A percentile compares a stretch with the other conserved stretches of the same genome.
Conservation (phyloP, 2,888 invertebrate species). For the Xanthia togata region DNA sequence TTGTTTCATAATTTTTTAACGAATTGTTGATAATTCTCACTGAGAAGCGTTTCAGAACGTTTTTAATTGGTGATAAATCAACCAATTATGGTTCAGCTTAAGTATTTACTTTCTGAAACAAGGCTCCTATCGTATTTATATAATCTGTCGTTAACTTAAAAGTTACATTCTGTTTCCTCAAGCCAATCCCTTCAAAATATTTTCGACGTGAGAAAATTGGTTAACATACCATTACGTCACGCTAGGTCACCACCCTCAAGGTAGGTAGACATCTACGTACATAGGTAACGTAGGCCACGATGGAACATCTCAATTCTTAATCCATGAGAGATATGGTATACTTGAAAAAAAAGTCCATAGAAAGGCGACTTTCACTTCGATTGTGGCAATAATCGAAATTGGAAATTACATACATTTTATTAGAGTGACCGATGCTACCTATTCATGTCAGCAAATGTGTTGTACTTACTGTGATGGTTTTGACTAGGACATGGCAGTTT, state of each 20-base stretch:
- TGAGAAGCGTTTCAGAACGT: slow-evolving; percentile 12
- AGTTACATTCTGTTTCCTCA: slow-evolving; percentile 6
- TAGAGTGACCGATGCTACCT: slow-evolving; percentile 48
- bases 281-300: slow-evolving; percentile 5
- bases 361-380: slow-evolving; percentile 72
- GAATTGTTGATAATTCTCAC: slow-evolving; percentile 1
- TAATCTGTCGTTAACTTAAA: slow-evolving; percentile 19
- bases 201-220: slow-evolving; percentile 34
- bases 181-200: slow-evolving; percentile 25
- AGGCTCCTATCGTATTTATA: not conserved
- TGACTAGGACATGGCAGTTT: slow-evolving; percentile 32
- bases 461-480: slow-evolving; percentile 36
- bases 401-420: slow-evolving; percentile 60
- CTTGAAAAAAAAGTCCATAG: slow-evolving; percentile 62
- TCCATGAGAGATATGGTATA: slow-evolving; percentile 53
- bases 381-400: slow-evolving; percentile 63
- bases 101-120: slow-evolving; percentile 20
- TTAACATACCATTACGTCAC: slow-evolving; percentile 36
- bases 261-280: not conserved
- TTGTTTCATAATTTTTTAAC: slow-evolving; percentile 1
- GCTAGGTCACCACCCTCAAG: slow-evolving; percentile 36
- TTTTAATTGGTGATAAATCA: slow-evolving; percentile 29
- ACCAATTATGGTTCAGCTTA: not conserved
- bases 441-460: slow-evolving; percentile 41
- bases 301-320: slow-evolving; percentile 35